phyloP scores from a whole-genome alignment of 2,113 vertebrate genomes.

The Nannobrachium achirus region DNA sequence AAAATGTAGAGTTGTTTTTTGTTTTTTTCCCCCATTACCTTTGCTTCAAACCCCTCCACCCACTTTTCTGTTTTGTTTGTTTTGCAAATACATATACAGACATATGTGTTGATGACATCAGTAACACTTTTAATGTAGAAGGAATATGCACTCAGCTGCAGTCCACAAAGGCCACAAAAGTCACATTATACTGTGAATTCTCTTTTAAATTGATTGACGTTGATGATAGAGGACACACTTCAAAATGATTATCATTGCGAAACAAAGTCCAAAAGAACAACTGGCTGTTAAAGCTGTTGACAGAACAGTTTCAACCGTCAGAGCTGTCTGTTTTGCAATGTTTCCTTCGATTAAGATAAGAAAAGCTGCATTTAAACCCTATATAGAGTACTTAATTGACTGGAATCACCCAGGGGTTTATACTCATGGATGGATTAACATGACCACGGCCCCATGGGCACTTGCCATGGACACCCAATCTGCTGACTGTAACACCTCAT shows the following conservation, averaged over 20 bases:
- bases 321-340: not conserved
- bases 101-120: too few relatives aligned
- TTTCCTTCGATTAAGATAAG: not conserved
- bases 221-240: slow-evolving; percentile 29
- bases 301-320: slow-evolving; percentile 12
- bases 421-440: too few relatives aligned
- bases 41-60: too few relatives aligned
- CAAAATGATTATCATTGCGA: slow-evolving; percentile 19
- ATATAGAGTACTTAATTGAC: too few relatives aligned
- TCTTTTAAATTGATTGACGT: slow-evolving; percentile 4
- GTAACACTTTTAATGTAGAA: not conserved
- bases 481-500: too few relatives aligned
- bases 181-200: slow-evolving; percentile 3
- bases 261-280: slow-evolving; percentile 22
- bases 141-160: not conserved
- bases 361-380: too few relatives aligned
- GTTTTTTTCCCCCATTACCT: not conserved
- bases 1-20: slow-evolving; percentile 44
- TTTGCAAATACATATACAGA: not conserved
- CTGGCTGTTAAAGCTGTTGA: not conserved
- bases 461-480: too few relatives aligned
- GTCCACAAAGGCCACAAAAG: not conserved
- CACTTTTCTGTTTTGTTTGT: too few relatives aligned
- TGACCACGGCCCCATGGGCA: too few relatives aligned
- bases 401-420: too few relatives aligned